Evolutionary conservation across 1,140 invertebrate species (phyloP).

Genomic region (Dreissena polymorpha): DNA sequence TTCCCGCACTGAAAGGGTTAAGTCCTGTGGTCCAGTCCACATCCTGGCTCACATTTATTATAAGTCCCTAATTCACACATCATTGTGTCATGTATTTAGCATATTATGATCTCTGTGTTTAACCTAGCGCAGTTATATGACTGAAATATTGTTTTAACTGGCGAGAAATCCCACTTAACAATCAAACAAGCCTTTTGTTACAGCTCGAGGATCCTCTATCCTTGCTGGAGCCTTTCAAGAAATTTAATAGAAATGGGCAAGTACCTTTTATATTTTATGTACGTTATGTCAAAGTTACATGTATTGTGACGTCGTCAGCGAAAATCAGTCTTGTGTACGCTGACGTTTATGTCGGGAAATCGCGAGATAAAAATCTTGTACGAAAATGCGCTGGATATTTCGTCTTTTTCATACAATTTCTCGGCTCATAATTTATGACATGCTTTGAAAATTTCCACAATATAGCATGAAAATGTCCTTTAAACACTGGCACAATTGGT

Average conservation of each 20-base stretch:
- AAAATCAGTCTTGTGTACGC: too few species aligned
- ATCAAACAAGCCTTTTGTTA: conserved; percentile 37
- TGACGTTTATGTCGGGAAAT: too few species aligned
- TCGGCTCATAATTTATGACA: too few species aligned
- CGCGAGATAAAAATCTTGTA: too few species aligned
- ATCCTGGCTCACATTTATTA: background rate
- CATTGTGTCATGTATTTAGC: background rate
- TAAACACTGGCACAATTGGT: too few species aligned
- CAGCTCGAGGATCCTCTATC: conserved; percentile 73
- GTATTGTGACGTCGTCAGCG: too few species aligned
- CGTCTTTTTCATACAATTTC: too few species aligned
- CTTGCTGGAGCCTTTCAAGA: conserved; percentile 70
- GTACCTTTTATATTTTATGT: conserved; percentile 17
- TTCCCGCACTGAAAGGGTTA: too few species aligned
- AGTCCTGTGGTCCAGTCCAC: background rate
- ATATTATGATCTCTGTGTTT: background rate
- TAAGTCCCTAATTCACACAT: background rate
- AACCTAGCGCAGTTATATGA: background rate
- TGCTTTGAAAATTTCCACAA: too few species aligned
- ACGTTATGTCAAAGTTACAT: background rate
- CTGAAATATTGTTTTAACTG: background rate
- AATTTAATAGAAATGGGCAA: conserved; percentile 77
- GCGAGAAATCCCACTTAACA: background rate
- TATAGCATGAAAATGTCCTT: too few species aligned
- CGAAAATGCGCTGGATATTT: too few species aligned